phyloP scores from a whole-genome alignment of 1,140 invertebrate species.

The Pteromalus puparum region DNA sequence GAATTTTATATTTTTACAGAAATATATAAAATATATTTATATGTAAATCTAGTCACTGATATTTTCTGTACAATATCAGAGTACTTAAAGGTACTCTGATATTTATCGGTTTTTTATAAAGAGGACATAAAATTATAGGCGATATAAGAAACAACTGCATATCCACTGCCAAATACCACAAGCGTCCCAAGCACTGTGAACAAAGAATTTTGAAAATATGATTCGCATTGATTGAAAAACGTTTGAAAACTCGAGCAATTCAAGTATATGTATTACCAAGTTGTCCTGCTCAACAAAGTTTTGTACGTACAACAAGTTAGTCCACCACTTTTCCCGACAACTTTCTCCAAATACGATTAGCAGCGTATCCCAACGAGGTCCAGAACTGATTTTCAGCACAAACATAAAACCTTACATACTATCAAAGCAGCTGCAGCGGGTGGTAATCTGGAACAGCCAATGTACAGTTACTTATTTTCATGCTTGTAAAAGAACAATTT shows the following conservation, averaged over 20 bases:
- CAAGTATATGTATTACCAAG: too few species aligned
- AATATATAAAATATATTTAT: too few species aligned
- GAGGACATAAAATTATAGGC: conserved; percentile 66
- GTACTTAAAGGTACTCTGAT: too few species aligned
- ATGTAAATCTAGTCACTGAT: too few species aligned
- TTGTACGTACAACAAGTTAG: conserved; percentile 78
- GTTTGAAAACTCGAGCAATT: too few species aligned
- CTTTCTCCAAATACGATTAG: conserved; percentile 52
- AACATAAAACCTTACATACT: conserved; percentile 67
- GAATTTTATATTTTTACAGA: too few species aligned
- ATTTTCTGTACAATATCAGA: too few species aligned
- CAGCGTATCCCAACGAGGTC: conserved; percentile 69
- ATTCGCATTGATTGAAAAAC: too few species aligned
- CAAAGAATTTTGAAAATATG: too few species aligned
- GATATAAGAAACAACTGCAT: conserved; percentile 69
- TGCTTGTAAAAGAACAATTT: background rate
- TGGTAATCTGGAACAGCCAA: conserved; percentile 66
- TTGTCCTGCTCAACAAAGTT: conserved; percentile 74
- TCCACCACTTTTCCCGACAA: conserved; percentile 78
- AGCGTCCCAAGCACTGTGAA: conserved; percentile 66
- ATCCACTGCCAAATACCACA: conserved; percentile 71
- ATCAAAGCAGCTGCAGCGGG: conserved; percentile 70
- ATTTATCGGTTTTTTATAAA: conserved; percentile 58
- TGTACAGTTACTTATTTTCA: background rate
- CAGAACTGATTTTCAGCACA: conserved; percentile 66